These are phyloP conservation scores for Eremophila alpestris DNA, from an alignment of 2,797 vertebrate species.

Conservation along the genomic window DNA sequence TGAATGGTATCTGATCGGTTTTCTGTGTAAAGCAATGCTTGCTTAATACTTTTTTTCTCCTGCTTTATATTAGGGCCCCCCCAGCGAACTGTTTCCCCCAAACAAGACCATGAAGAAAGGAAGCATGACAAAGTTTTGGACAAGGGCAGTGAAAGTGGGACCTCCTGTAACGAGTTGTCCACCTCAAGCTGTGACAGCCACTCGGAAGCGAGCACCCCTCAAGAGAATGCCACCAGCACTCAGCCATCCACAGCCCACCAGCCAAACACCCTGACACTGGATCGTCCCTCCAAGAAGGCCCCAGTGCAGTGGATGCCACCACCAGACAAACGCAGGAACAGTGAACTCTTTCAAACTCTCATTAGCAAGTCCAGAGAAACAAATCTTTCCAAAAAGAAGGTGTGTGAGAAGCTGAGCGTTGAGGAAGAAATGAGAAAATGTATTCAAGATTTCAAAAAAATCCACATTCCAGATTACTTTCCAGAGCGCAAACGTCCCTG, in stretches of 20 bases:
- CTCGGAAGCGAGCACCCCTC: slow-evolving; percentile 85
- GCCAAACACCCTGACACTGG: slow-evolving; percentile 85
- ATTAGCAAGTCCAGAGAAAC: slow-evolving; percentile 86
- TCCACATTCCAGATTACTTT: slow-evolving; percentile 87
- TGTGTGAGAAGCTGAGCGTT: slow-evolving; percentile 83
- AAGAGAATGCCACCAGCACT: slow-evolving; percentile 76
- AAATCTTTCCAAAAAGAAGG: slow-evolving; percentile 86
- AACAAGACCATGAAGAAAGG: slow-evolving; percentile 81
- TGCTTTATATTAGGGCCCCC: slow-evolving; percentile 77
- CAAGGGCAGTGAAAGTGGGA: slow-evolving; percentile 89
- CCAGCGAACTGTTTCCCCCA: slow-evolving; percentile 79
- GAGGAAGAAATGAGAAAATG: slow-evolving; percentile 92
- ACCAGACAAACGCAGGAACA: slow-evolving; percentile 88
- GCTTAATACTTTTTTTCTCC: slow-evolving; percentile 1
- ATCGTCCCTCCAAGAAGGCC: slow-evolving; percentile 85
- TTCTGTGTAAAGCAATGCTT: neutral
- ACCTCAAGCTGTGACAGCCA: slow-evolving; percentile 89
- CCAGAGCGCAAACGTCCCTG: slow-evolving; percentile 88
- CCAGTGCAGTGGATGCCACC: slow-evolving; percentile 85
- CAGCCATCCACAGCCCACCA: slow-evolving; percentile 80
- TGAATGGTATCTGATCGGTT: neutral
- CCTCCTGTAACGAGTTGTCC: slow-evolving; percentile 87
- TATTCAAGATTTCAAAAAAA: slow-evolving; percentile 89
- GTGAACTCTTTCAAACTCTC: slow-evolving; percentile 90
- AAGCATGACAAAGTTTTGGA: slow-evolving; percentile 82